Percentiles rank a stretch among this genome's conserved stretches.
Conservation (phyloP, 2,797 vertebrate genomes). For the Pogonophryne albipinna region DNA sequence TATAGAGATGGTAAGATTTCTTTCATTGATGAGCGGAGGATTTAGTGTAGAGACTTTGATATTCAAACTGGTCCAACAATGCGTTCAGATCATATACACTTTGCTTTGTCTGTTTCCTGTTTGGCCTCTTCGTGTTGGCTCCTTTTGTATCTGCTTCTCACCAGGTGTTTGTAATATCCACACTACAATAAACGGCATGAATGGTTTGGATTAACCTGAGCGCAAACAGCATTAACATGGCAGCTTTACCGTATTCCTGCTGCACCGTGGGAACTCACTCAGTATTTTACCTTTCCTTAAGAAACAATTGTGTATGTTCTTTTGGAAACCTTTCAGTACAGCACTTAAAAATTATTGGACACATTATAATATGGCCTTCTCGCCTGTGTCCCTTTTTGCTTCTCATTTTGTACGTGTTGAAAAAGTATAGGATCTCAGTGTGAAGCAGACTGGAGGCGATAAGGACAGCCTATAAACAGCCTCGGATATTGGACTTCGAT, state of each 20-base stretch:
- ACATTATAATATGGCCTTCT: background rate
- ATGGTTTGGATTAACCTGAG: conserved; percentile 13
- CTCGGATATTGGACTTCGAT: conserved; percentile 19
- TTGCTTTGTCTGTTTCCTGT: background rate
- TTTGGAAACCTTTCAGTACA: conserved; percentile 1
- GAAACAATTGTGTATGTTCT: background rate
- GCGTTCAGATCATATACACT: conserved; percentile 5
- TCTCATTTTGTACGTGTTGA: background rate
- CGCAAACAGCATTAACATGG: conserved; percentile 37
- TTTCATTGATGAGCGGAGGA: background rate
- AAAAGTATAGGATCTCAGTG: background rate
- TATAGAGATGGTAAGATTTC: conserved; percentile 1
- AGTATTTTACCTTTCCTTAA: conserved; percentile 45
- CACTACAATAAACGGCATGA: conserved; percentile 35
- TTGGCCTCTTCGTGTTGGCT: background rate
- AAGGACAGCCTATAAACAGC: too few relatives aligned
- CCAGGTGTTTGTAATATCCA: background rate
- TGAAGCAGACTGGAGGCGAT: background rate
- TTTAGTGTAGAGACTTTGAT: background rate
- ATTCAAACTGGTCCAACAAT: background rate
- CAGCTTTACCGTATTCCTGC: conserved; percentile 56
- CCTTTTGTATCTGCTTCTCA: background rate
- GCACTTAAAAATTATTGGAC: background rate
- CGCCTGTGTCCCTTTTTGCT: background rate
- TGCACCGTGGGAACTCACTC: conserved; percentile 40